phyloP scores from a whole-genome alignment of 2,113 vertebrate genomes.

The Saguinus midas region DNA sequence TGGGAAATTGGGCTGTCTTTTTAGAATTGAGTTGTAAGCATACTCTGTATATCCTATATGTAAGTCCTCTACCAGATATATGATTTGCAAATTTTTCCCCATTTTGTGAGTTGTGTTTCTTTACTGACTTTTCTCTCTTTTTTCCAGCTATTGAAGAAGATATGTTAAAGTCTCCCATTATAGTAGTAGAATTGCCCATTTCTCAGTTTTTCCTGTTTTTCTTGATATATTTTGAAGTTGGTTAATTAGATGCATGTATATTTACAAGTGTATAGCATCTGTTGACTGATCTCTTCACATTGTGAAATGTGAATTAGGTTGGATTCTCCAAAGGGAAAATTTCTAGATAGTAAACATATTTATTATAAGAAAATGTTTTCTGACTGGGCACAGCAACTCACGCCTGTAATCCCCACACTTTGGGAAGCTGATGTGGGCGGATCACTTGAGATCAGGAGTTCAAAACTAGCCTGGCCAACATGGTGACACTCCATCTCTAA shows the following conservation, averaged over 20 bases:
- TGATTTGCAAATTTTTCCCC: neutral
- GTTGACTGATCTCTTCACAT: neutral
- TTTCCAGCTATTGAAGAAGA: neutral
- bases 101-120: neutral
- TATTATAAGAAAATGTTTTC: neutral
- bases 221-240: neutral
- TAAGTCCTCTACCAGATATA: neutral
- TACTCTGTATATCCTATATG: conserved; percentile 4
- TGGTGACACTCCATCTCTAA: too few species aligned
- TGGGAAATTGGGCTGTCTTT: neutral
- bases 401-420: too few species aligned
- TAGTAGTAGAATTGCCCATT: neutral
- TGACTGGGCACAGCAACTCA: too few species aligned
- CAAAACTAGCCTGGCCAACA: too few species aligned
- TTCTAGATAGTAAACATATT: neutral
- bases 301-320: conserved; percentile 23
- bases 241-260: neutral
- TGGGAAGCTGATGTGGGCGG: too few species aligned
- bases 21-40: neutral
- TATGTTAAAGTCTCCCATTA: neutral
- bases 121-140: neutral
- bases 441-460: too few species aligned
- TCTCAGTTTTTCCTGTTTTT: neutral
- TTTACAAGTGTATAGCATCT: neutral
- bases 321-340: conserved; percentile 13